Conservation (phyloP, 2,113 vertebrate genomes). For the Phaethon lepturus region DNA sequence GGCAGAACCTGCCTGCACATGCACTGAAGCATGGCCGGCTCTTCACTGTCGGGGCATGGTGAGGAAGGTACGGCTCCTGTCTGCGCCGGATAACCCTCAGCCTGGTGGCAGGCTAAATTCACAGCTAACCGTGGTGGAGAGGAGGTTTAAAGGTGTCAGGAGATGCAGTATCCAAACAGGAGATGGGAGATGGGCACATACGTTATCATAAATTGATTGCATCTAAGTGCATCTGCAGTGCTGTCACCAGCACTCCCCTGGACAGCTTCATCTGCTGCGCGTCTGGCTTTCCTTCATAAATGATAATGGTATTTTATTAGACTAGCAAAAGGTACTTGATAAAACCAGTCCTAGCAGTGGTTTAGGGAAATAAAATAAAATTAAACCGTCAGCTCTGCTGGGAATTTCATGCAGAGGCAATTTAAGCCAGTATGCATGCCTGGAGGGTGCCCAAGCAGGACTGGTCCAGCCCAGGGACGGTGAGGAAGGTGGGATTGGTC, state of each 20-base stretch:
- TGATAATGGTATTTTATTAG: neutral
- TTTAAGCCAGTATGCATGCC: neutral
- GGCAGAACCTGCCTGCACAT: neutral
- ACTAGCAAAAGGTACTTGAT: neutral
- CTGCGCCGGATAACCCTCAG: accelerated
- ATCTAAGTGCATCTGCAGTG: neutral
- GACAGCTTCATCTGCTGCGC: neutral
- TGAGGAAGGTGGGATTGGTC: accelerated
- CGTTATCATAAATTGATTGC: neutral
- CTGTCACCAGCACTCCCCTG: neutral
- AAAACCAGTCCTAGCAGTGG: neutral
- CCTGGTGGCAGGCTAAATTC: neutral
- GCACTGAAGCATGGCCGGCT: neutral
- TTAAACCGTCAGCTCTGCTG: neutral
- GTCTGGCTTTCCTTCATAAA: neutral
- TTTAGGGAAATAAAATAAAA: neutral
- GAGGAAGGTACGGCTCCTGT: neutral
- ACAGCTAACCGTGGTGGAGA: neutral
- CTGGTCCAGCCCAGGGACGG: neutral
- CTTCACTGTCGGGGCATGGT: accelerated
- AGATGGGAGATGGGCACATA: neutral
- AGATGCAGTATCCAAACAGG: neutral
- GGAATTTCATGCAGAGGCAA: neutral
- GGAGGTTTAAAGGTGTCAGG: neutral
- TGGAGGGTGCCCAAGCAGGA: neutral